Evolutionary conservation across 2,113 vertebrate genomes (phyloP).

Genomic region (Tricholaema leucomelas): DNA sequence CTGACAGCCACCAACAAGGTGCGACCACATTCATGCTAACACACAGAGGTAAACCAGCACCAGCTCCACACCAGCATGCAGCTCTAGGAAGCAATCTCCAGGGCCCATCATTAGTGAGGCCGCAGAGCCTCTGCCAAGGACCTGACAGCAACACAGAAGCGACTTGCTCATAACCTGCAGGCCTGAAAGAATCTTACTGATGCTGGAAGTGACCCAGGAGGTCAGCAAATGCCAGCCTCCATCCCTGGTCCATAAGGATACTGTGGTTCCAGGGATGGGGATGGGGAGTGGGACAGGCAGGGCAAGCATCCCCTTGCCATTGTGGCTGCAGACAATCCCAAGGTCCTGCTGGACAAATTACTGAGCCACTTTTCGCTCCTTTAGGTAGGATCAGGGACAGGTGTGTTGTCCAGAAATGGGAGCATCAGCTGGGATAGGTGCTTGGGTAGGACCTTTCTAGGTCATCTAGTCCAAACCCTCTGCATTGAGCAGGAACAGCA

Average conservation of each 20-base stretch:
- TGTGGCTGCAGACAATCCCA: not conserved
- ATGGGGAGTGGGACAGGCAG: not conserved
- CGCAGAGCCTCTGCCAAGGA: slow-evolving; percentile 11
- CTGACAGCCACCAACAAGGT: slow-evolving; percentile 47
- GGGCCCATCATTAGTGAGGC: slow-evolving; percentile 71
- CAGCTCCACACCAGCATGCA: slow-evolving; percentile 73
- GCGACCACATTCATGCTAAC: slow-evolving; percentile 85
- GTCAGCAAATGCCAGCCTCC: too few relatives aligned
- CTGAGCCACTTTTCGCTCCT: rapidly evolving
- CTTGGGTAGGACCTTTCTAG: not conserved
- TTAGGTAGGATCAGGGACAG: not conserved
- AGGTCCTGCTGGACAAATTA: rapidly evolving
- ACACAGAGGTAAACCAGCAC: slow-evolving; percentile 75
- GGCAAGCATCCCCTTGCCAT: rapidly evolving
- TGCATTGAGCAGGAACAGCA: not conserved
- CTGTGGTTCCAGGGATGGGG: rapidly evolving
- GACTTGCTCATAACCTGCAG: slow-evolving; percentile 39
- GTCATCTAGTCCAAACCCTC: not conserved
- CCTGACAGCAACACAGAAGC: not conserved
- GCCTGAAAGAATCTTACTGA: not conserved
- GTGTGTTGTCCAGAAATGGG: rapidly evolving
- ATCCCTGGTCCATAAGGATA: rapidly evolving
- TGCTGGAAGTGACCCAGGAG: not conserved
- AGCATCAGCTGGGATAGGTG: rapidly evolving
- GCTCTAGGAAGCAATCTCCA: slow-evolving; percentile 73